Conservation (phyloP, 2,113 vertebrate genomes). For the Tragulus kanchil region DNA sequence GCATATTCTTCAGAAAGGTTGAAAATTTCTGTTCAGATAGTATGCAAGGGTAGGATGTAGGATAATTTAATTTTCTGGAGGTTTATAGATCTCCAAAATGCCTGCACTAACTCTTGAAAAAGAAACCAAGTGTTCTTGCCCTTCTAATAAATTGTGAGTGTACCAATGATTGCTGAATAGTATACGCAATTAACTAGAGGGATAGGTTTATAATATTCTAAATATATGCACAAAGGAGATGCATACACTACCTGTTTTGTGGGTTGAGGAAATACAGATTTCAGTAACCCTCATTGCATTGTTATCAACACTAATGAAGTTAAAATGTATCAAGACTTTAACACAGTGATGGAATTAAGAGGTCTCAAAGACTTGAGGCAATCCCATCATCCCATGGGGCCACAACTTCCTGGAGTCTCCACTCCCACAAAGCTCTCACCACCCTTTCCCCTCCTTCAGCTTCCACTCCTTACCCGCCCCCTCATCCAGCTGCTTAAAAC, state of each 20-base stretch:
- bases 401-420: no score
- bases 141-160: neutral
- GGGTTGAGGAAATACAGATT: neutral
- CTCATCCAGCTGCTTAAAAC: no score
- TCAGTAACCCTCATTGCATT: neutral
- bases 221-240: neutral
- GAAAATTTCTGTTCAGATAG: neutral
- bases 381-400: no score
- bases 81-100: neutral
- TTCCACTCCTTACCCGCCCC: no score
- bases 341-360: no score
- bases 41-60: neutral
- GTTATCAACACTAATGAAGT: neutral
- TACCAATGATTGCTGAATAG: neutral
- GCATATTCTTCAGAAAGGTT: neutral
- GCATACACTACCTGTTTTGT: neutral
- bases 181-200: neutral
- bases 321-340: neutral
- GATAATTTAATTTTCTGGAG: neutral
- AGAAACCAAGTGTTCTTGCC: neutral
- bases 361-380: no score
- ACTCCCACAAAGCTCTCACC: no score
- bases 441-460: no score
- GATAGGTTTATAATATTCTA: neutral
- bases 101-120: neutral